Evolutionary conservation across 1,140 invertebrate genomes (phyloP), one percentile per base, ranked within the genome.

Genomic region (Teleogryllus occipitalis): DNA sequence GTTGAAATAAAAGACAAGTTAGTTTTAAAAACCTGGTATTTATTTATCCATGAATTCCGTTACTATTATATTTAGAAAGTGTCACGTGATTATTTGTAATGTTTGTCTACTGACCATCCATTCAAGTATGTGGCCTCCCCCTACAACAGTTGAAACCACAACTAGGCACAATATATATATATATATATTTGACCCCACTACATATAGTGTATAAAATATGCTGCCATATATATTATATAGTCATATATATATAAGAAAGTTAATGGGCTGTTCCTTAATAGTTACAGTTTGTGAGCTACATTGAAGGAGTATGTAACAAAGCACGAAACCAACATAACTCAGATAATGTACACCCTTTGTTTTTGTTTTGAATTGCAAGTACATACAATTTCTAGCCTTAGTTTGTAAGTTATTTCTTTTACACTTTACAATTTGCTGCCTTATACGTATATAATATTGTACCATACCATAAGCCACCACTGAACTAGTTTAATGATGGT

Each of bases 1-100:
- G 27, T 39, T 65, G 54, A 10, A 65, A 65, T 65, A 65, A 65
- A 65, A 65, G 10, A 0, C 54, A 65, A 65, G 54, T 3, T 14
- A 65, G 54, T 54, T 48, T 48, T 49, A n/a, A 47, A 77, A 21
- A 77, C 8, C 47, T 77, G 27, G 75, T n/a, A 77, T 77, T 77
- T 48, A 54, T 54, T 77, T 77, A 48, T 48, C 76, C 39, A 77
- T 47, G 46, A 47, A 48, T 21, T 77, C n/a, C 76, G 48, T 77
- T 77, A 77, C 76, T 77, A 76, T 46, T 27, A 77, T 77, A 77
- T 77, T 77, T 77, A 77, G 76, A 77, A 77, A 77, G 76, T 77
- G 48, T 77, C 47, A n/a, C 22, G 76, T 77, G 47, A 77, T 77
- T 77, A 77, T 54, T 77, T 76, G 39, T 76, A 77, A 77, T 77